Base-by-base conservation (phyloP, 2,797 vertebrate species). In the Galagoides demidoff region DNA sequence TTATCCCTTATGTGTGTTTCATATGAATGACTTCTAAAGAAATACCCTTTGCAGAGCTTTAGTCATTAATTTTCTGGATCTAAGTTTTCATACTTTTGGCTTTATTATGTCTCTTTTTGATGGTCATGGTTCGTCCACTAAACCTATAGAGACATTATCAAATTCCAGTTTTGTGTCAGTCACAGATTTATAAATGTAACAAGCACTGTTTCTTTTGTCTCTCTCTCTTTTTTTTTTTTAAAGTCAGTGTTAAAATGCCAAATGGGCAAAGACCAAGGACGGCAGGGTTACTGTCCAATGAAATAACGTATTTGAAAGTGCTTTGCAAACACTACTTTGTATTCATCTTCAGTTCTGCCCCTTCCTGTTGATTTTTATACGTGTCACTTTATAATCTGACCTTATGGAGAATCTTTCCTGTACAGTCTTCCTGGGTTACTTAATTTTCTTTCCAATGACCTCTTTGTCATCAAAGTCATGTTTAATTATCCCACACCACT, bases 181-280 rank as follows among this genome's bases (percentile, higher is more conserved):
- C 43, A 63, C 34, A 90, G 85, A 93, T 85, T 86, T 78, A 93
- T 37, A 88, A 78, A 90, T 82, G 95, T 95, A 96, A 96, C 73
- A 94, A 94, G 85, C 49, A 25, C 20, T 12, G 4, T 81, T 95
- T 88, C 70, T 93, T 79, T n/a, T 52, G 71, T 96, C 39, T 1
- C 39, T 43, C 1, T 43, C 3, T 39, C 5, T n/a, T 39, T 39
- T n/a, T n/a, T 43, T 27, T 84, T 77, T 93, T 59, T 89, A 49
- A 91, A 95, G 57, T 85, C 88, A 55, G 37, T 87, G 57, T 86
- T 87, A 96, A 97, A 97, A 90, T 81, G 85, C 79, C 91, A 90
- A 96, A 78, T 43, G 89, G 87, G 92, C 91, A 95, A 89, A 85
- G 52, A 76, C 76, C 37, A 96, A 95, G 89, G 94, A 95, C 85